Conservation (phyloP, 2,797 vertebrate genomes). For the Remorina albescens region DNA sequence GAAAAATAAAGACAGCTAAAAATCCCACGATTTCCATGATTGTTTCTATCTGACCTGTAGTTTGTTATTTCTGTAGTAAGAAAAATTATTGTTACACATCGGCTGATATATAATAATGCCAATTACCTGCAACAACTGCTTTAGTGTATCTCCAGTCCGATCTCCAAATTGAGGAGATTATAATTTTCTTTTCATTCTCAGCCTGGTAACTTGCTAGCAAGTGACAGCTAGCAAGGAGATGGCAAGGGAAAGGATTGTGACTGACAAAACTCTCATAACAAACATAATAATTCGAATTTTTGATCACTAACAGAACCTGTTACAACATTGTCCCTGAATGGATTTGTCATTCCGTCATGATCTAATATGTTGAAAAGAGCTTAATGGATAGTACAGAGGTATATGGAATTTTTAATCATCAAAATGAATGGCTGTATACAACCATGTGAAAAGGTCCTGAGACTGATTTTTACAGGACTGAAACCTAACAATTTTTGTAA, state of each 20-base stretch:
- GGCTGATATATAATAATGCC: no score
- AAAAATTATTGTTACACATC: no score
- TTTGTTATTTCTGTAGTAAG: no score
- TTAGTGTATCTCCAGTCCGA: neutral
- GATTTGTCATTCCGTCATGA: neutral
- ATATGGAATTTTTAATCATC: neutral
- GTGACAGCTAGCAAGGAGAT: neutral
- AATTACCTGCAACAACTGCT: no score
- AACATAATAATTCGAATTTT: neutral
- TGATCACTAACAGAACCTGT: no score
- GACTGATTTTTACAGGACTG: no score
- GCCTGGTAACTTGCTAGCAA: neutral
- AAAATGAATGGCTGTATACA: no score
- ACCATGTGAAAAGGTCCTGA: no score
- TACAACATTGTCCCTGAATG: neutral
- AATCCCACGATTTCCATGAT: no score
- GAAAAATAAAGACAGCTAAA: no score
- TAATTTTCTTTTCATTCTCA: neutral
- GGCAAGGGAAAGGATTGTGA: neutral
- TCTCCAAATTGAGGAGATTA: neutral
- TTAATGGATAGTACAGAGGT: neutral
- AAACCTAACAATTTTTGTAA: no score
- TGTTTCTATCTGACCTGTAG: no score
- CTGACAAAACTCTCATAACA: neutral
- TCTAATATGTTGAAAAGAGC: neutral